Evolutionary conservation across 2,113 vertebrate species (phyloP), one percentile per base, ranked within the genome.

Genomic region (Dicentrarchus labrax): DNA sequence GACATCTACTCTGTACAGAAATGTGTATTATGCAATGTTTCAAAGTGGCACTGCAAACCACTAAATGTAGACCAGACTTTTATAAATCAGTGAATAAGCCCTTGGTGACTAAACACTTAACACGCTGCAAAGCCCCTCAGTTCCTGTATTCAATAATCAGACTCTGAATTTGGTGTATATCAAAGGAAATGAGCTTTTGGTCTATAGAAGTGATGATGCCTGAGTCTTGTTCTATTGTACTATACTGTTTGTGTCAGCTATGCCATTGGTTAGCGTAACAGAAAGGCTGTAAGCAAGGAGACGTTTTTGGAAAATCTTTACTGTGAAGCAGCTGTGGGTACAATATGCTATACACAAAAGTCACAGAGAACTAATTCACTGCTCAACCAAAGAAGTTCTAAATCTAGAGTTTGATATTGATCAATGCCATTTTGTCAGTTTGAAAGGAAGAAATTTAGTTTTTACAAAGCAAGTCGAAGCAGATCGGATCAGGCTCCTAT

Each of bases 11-110:
- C 54, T 59, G 16, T 30, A 36, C n/a, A 51, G n/a, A 68, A 76
- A 38, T 50, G 24, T 64, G 48, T 1, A 8, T 79, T 62, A 68
- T 72, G 30, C 48, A 88, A 64, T 64, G 19, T 48, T 73, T 80
- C 41, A 43, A 79, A 81, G 71, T 84, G 76, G 62, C 66, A 67
- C 17, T 0, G 2, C 36, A 74, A 47, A 54, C 21, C 36, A 41
- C 15, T 43, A 4, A 1, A 83, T n/a, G 2, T 24, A 51, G 43
- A 50, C 16, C 39, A 79, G 24, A 56, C 21, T 39, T 76, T 30
- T 41, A 19, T 13, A 69, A 54, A 59, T 12, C 45, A 54, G 72
- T 48, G 0, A n/a, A 5, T 60, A 60, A 5, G n/a, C 22, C n/a
- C 4, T 48, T 70, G 10, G 3, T 70, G 56, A 57, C 41, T 45